Conservation (phyloP, 2,888 invertebrate genomes). For the Thera obeliscata region DNA sequence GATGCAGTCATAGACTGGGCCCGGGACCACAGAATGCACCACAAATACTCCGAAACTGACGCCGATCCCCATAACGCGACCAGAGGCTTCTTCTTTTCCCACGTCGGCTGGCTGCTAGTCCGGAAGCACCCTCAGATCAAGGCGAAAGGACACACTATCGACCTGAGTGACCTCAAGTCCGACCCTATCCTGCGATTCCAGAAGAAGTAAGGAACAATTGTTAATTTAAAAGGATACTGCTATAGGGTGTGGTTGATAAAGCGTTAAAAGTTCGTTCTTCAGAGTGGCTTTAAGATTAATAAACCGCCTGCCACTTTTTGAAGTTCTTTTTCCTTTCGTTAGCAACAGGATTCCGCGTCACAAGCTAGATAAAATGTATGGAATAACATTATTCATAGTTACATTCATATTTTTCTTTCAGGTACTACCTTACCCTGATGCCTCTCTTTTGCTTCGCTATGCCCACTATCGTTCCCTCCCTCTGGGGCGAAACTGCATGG, state of each 20-base stretch:
- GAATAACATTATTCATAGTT: background rate
- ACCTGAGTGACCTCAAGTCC: slow-evolving; percentile 91
- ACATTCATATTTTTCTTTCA: slow-evolving; percentile 56
- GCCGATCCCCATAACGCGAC: slow-evolving; percentile 97
- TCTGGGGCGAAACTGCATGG: slow-evolving; percentile 89
- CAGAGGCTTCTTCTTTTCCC: slow-evolving; percentile 97
- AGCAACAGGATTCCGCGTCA: background rate
- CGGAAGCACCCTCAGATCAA: slow-evolving; percentile 96
- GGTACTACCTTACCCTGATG: slow-evolving; percentile 90
- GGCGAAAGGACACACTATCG: slow-evolving; percentile 92
- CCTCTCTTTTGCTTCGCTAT: slow-evolving; percentile 90
- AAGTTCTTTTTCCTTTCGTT: too few species aligned
- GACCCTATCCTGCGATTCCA: slow-evolving; percentile 94
- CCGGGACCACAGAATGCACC: slow-evolving; percentile 93
- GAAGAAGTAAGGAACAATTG: slow-evolving; percentile 87
- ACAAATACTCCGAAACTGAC: slow-evolving; percentile 96
- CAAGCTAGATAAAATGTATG: background rate
- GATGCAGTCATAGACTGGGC: slow-evolving; percentile 92
- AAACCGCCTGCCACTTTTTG: too few species aligned
- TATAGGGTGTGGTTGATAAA: too few species aligned
- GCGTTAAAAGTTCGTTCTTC: too few species aligned
- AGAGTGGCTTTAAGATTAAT: too few species aligned
- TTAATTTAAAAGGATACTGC: too few species aligned
- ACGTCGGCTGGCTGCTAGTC: slow-evolving; percentile 96
- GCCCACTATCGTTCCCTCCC: slow-evolving; percentile 89